Base-by-base conservation (phyloP, 2,797 vertebrate species). In the Octomys mimax region DNA sequence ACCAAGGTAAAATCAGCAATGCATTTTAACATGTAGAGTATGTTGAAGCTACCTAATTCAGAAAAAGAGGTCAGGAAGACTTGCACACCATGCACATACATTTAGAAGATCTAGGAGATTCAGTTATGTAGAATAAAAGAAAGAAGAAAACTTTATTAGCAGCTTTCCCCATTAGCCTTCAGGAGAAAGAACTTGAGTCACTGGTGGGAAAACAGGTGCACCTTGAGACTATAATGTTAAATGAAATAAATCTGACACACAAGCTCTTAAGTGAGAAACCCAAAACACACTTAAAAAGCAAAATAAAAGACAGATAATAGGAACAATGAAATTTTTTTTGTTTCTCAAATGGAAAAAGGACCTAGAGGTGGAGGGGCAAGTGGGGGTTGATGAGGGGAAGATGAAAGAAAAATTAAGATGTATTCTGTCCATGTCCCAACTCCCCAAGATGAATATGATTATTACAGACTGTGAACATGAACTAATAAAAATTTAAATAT, bases 21-120 rank as follows among this genome's bases (percentile, higher is more conserved):
- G 61, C 91, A 57, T 79, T 21, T 36, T 49, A 87, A 78, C 59
- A 31, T 83, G 33, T 10, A 46, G n/a, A 73, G 9, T 91, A 49
- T 92, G 33, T 33, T 94, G 80, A 89, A 62, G 79, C 61, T 57
- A 95, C 36, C 33, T 49, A 92, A 95, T 71, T 84, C 71, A 89
- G 46, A 90, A 6, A 86, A 88, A 91, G 75, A 80, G 36, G n/a
- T 87, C 68, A 28, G 49, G 46, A 82, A 85, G 16, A 90, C 7
- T 46, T 49, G 9, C 2, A 21, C 11, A 52, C 5, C 11, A 89
- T 3, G 1, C 31, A 42, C 42, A 68, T 1, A 83, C 57, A 87
- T 49, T 42, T 77, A 83, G 89, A 61, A 89, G 64, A 94, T n/a
- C 8, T 26, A 46, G n/a, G 71, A 78, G 95, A 73, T 75, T 94